Conservation (phyloP, 2,888 invertebrate species). For the Automeris io region DNA sequence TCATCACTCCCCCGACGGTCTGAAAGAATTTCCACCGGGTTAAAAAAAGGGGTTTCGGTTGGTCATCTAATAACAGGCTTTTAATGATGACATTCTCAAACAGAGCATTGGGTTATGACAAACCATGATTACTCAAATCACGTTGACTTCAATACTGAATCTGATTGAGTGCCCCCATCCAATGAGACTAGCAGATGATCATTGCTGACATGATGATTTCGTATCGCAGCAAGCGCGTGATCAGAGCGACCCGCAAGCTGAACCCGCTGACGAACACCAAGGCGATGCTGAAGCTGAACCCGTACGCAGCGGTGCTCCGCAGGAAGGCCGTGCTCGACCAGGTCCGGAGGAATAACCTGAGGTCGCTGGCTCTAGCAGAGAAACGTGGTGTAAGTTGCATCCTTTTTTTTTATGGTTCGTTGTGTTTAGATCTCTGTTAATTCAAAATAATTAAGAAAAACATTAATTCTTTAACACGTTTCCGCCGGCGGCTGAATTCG, state of each 20-base stretch:
- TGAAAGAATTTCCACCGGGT: too few relatives aligned
- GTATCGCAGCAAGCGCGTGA: slow-evolving; percentile 82
- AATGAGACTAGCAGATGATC: not conserved
- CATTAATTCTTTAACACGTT: too few relatives aligned
- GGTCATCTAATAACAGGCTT: too few relatives aligned
- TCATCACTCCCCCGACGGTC: too few relatives aligned
- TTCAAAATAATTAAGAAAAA: too few relatives aligned
- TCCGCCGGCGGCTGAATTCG: too few relatives aligned
- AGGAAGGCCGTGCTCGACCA: slow-evolving; percentile 87
- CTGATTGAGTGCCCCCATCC: not conserved
- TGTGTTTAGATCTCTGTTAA: too few relatives aligned
- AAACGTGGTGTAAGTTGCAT: slow-evolving; percentile 83
- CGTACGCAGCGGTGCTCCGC: slow-evolving; percentile 93
- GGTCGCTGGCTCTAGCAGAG: slow-evolving; percentile 81
- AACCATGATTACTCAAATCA: slow-evolving; percentile 54
- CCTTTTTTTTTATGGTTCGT: too few relatives aligned
- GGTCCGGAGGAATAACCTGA: slow-evolving; percentile 77
- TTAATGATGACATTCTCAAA: slow-evolving; percentile 55
- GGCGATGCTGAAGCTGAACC: slow-evolving; percentile 94
- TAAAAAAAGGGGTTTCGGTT: too few relatives aligned
- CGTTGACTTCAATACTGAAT: too few relatives aligned
- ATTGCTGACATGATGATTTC: not conserved
- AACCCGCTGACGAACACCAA: slow-evolving; percentile 95
- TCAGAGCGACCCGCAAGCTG: slow-evolving; percentile 90
- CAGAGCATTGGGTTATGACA: slow-evolving; percentile 72